Percentiles rank a stretch among this genome's conserved stretches.
phyloP scores from a whole-genome alignment of 2,113 vertebrate species.

The Petroica traversi region DNA sequence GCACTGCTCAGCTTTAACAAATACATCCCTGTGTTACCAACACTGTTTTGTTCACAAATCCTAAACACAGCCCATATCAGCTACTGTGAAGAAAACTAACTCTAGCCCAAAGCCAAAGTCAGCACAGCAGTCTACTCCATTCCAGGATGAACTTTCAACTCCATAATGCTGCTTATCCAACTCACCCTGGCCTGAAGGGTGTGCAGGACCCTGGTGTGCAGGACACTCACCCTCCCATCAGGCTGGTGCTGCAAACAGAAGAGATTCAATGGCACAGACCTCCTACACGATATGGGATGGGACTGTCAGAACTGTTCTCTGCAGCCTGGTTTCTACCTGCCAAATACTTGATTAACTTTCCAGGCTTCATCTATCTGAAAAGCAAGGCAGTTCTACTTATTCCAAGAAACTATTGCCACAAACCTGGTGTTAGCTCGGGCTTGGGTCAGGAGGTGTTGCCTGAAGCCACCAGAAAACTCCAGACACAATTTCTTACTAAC shows the following conservation, averaged over 20 bases:
- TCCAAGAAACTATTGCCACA: background rate
- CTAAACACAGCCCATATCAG: background rate
- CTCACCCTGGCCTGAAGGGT: background rate
- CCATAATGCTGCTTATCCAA: rapidly evolving
- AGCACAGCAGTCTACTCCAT: background rate
- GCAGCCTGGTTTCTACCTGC: background rate
- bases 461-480: background rate
- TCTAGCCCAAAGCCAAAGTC: background rate
- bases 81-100: background rate
- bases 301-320: background rate
- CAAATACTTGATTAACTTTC: background rate
- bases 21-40: background rate
- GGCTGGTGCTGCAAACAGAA: background rate
- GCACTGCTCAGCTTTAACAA: background rate
- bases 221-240: background rate
- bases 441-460: background rate
- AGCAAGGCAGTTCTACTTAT: background rate
- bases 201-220: background rate
- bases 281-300: no score
- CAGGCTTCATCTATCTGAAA: background rate
- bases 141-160: background rate
- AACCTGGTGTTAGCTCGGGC: background rate
- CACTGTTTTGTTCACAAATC: background rate
- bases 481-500: background rate
- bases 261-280: rapidly evolving